phyloP scores from a whole-genome alignment of 2,113 vertebrate genomes.

The Brienomyrus longianalis region DNA sequence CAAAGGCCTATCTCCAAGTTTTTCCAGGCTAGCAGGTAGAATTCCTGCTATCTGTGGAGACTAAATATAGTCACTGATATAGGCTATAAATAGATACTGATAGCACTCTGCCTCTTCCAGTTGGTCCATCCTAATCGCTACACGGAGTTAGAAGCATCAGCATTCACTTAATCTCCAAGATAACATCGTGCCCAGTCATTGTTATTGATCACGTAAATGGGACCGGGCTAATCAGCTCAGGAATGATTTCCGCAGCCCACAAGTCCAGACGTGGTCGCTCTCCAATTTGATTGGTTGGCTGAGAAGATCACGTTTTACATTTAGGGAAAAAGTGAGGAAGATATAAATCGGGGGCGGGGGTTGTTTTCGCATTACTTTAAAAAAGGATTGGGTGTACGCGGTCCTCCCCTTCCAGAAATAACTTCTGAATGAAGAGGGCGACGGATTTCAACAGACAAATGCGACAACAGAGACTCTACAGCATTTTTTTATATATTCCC shows the following conservation, averaged over 20 bases:
- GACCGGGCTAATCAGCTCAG: background rate
- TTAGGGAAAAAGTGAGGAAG: background rate
- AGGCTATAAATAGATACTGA: background rate
- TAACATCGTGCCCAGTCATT: slow-evolving; percentile 7
- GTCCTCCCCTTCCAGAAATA: background rate
- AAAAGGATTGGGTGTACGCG: background rate
- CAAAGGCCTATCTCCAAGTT: background rate
- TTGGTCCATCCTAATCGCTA: background rate
- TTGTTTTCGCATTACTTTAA: background rate
- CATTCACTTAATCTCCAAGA: background rate
- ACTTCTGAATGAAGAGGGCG: background rate
- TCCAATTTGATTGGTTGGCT: background rate
- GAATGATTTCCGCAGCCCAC: background rate
- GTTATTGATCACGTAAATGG: background rate
- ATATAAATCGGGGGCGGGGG: background rate
- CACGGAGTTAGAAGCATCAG: background rate
- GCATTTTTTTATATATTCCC: background rate
- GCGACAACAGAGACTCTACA: background rate
- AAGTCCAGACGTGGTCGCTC: background rate
- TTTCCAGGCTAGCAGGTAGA: background rate
- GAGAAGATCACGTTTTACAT: background rate
- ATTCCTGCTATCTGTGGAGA: background rate
- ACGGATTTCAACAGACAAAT: background rate
- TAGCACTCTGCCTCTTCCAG: background rate
- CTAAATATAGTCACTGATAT: background rate